Base-by-base conservation (phyloP, 2,888 invertebrate genomes). In the Pachycephus smyrnensis region DNA sequence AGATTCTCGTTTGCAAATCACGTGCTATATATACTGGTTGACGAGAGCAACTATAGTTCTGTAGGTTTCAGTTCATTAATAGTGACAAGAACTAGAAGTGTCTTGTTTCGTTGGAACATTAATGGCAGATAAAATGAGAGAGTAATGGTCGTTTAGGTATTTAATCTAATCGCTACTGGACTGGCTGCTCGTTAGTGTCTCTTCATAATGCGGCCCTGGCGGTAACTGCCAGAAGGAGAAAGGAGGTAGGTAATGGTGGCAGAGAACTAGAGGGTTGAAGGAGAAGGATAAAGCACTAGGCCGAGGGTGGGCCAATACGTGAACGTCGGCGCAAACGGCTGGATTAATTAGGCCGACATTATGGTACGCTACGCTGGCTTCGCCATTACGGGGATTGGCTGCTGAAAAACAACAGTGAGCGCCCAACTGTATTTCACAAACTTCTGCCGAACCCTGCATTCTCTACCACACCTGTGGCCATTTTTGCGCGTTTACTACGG, bases 401-500 rank as follows among this genome's bases (percentile, higher is more conserved):
- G 12, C 36, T 74, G 30, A 74, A 74, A 74, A 74, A 31, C 71
- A 71, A 12, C 12, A 31, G 55, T 6, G 55, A 55, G 0, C 23
- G 55, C 55, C 15, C 9, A 23, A 23, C 23, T 55, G 23, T 55
- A 55, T 55, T 71, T 32, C 32, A 11, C 11, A 3, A 32, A 23
- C 71, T 23, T 30, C 31, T 71, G 32, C 9, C 6, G 30, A 30
- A 71, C 3, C 71, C 31, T 71, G 71, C 30, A 31, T 71, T 30
- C 30, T 23, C 68, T 68, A n/a, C 30, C 35, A 69, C 69, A 69
- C 76, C 76, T 31, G 12, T 73, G 76, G 76, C 80, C 80, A 84
- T 84, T 85, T 84, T 86, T 84, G 82, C 82, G 79, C 85, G 86
- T 86, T 86, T 86, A 84, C 86, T 81, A 81, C 79, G 83, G 84